These are phyloP conservation scores for Nannoperca obscura DNA, from an alignment of 2,797 vertebrate species.

Conservation along the genomic window DNA sequence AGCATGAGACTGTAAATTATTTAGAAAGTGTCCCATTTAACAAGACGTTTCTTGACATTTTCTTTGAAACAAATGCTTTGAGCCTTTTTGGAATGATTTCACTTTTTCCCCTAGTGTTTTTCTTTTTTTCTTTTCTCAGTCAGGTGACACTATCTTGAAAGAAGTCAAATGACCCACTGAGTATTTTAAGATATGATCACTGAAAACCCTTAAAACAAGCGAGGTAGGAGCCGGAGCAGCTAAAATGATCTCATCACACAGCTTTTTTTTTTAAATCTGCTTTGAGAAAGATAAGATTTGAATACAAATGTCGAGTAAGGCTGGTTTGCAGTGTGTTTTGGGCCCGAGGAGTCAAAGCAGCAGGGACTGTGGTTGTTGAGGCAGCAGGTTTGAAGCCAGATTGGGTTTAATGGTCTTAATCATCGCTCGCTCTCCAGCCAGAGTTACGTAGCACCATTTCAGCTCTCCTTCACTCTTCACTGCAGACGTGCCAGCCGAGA, in stretches of 20 bases:
- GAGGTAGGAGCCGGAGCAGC: not conserved
- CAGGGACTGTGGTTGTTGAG: constrained; percentile 30
- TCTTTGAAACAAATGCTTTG: not conserved
- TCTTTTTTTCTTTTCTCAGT: not conserved
- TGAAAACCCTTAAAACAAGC: constrained; percentile 19
- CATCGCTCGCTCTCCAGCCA: constrained; percentile 47
- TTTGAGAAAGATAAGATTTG: constrained; percentile 40
- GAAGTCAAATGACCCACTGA: not conserved
- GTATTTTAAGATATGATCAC: constrained; percentile 48
- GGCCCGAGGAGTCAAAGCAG: constrained; percentile 1
- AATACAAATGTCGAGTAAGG: constrained; percentile 4
- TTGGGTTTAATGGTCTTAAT: constrained; percentile 67
- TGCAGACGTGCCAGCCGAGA: constrained; percentile 51
- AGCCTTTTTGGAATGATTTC: constrained; percentile 12
- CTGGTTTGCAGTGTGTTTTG: constrained; percentile 26
- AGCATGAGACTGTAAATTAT: constrained; percentile 36
- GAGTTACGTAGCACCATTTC: constrained; percentile 42
- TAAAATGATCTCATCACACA: constrained; percentile 39
- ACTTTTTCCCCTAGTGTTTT: not conserved
- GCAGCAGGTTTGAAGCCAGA: constrained; percentile 55
- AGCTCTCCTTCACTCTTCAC: constrained; percentile 65
- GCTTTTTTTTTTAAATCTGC: constrained; percentile 16
- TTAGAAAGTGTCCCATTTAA: constrained; percentile 36
- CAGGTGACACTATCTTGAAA: constrained; percentile 37
- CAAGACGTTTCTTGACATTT: constrained; percentile 34